A percentile compares a stretch with the other conserved stretches of the same genome.
These are phyloP conservation scores for Hololepta plana DNA, from an alignment of 2,888 invertebrate species.

Conservation along the genomic window DNA sequence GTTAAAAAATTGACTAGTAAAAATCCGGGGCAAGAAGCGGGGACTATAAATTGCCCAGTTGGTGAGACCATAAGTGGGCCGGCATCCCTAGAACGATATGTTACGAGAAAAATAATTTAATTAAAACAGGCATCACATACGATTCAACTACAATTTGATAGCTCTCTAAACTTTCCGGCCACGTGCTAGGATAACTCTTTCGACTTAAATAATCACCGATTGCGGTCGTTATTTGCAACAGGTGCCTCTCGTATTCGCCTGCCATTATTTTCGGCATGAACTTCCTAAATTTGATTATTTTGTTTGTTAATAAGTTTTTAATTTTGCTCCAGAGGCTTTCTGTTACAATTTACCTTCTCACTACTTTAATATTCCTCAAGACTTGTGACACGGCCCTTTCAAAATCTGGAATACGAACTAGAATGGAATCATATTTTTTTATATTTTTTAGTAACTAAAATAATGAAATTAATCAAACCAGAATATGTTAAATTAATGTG, in stretches of 20 bases:
- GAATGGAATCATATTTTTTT: constrained; percentile 50
- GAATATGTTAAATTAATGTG: constrained; percentile 3
- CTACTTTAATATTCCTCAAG: constrained; percentile 65
- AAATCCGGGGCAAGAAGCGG: constrained; percentile 77
- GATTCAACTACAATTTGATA: constrained; percentile 79
- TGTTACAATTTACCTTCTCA: constrained; percentile 39
- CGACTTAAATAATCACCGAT: constrained; percentile 56
- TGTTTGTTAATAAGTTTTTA: no score
- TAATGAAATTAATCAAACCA: constrained; percentile 5
- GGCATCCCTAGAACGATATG: constrained; percentile 49
- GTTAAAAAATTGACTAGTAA: constrained; percentile 71
- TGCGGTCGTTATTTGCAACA: constrained; percentile 69
- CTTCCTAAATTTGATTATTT: constrained; percentile 38
- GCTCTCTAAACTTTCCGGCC: constrained; percentile 54
- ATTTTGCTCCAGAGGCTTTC: no score
- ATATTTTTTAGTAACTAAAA: constrained; percentile 68
- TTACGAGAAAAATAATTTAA: constrained; percentile 4
- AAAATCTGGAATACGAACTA: constrained; percentile 61
- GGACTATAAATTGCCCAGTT: constrained; percentile 84
- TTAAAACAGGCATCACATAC: constrained; percentile 34
- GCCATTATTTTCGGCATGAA: constrained; percentile 85
- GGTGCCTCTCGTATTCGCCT: constrained; percentile 65
- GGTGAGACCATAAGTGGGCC: constrained; percentile 88
- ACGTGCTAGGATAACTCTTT: constrained; percentile 46
- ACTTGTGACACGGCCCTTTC: constrained; percentile 73